Evolutionary conservation across 2,888 invertebrate species (phyloP).

Genomic region (Suillia variegata): DNA sequence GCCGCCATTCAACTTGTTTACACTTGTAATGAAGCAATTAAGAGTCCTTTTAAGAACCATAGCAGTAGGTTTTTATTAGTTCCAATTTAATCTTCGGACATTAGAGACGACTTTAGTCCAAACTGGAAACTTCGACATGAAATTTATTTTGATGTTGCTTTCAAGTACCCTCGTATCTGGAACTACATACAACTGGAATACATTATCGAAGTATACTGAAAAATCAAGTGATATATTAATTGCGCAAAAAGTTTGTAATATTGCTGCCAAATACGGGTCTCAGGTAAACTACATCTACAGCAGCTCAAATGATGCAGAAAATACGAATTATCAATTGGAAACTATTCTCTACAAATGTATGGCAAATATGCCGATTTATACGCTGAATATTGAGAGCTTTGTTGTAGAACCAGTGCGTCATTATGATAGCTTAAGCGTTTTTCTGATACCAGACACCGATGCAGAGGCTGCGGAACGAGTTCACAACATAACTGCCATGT

Average conservation of each 20-base stretch:
- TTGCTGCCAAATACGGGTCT: conserved; percentile 9
- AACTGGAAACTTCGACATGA: too few relatives aligned
- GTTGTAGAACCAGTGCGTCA: conserved; percentile 38
- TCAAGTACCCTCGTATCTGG: too few relatives aligned
- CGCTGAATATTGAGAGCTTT: conserved; percentile 33
- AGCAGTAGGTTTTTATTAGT: too few relatives aligned
- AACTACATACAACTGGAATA: too few relatives aligned
- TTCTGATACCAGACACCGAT: conserved; percentile 33
- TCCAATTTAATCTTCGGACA: too few relatives aligned
- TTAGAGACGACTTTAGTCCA: too few relatives aligned
- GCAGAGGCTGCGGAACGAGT: conserved; percentile 26
- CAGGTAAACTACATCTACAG: conserved; percentile 24
- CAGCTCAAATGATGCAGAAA: neutral
- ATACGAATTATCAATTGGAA: conserved; percentile 12
- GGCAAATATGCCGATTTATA: conserved; percentile 10
- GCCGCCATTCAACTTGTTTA: too few relatives aligned
- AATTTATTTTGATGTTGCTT: too few relatives aligned
- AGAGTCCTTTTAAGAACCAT: too few relatives aligned
- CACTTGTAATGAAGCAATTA: too few relatives aligned
- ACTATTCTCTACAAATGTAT: conserved; percentile 21
- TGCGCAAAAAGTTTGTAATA: conserved; percentile 23
- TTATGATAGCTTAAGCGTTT: conserved; percentile 41
- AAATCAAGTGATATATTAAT: too few relatives aligned
- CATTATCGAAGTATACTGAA: too few relatives aligned
- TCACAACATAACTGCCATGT: conserved; percentile 32